Percentiles rank a stretch among this genome's conserved stretches.
phyloP scores from a whole-genome alignment of 2,113 vertebrate genomes.

The Spermophilus dauricus region DNA sequence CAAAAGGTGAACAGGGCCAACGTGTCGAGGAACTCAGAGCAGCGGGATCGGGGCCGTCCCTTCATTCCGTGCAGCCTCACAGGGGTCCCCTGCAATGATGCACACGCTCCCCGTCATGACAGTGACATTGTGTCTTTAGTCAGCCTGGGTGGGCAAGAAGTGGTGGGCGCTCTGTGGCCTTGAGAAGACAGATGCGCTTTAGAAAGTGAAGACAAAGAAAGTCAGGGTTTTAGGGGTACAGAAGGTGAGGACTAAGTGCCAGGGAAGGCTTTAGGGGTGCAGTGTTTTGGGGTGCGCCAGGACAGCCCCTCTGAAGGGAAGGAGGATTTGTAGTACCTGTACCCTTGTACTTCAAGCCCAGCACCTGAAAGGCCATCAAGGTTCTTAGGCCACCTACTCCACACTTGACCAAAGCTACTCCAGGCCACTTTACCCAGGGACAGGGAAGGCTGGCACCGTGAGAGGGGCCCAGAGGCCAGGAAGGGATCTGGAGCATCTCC shows the following conservation, averaged over 20 bases:
- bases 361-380: not conserved
- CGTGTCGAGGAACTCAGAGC: not conserved
- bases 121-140: rapidly evolving
- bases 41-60: not conserved
- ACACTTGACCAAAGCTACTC: not conserved
- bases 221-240: not conserved
- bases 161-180: not conserved
- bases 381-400: not conserved
- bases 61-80: not conserved
- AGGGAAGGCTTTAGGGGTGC: not conserved
- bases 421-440: not conserved
- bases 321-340: not conserved
- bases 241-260: rapidly evolving
- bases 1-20: not conserved
- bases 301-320: not conserved
- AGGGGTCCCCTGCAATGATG: not conserved
- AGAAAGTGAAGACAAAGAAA: rapidly evolving
- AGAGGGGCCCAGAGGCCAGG: not conserved
- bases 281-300: not conserved
- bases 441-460: not conserved
- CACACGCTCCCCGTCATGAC: not conserved
- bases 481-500: not conserved
- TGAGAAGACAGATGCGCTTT: not conserved
- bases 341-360: not conserved
- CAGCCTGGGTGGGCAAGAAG: not conserved